Evolutionary conservation across 2,888 invertebrate genomes (phyloP).

Genomic region (Caenorhabditis japonica): DNA sequence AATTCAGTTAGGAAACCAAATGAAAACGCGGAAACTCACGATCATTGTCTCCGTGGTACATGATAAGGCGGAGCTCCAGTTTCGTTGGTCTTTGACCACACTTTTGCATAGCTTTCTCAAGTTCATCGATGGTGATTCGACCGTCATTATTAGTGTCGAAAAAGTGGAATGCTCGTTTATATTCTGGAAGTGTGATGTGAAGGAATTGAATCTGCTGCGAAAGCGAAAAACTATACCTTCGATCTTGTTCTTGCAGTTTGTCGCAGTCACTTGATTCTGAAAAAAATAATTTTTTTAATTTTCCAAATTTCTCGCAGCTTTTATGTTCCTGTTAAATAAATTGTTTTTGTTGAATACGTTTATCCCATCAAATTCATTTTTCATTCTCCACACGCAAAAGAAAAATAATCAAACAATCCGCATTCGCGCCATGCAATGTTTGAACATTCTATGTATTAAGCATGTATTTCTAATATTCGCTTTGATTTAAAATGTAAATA

Average conservation of each 20-base stretch:
- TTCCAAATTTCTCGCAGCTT: too few relatives aligned
- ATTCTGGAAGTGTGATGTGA: constrained; percentile 61
- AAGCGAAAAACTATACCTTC: constrained; percentile 20
- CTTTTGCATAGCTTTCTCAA: constrained; percentile 74
- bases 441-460: too few relatives aligned
- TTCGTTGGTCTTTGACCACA: constrained; percentile 74
- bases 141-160: constrained; percentile 76
- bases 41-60: constrained; percentile 75
- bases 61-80: constrained; percentile 72
- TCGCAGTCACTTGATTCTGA: constrained; percentile 35
- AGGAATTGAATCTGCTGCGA: neutral
- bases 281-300: constrained; percentile 7
- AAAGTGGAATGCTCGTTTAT: constrained; percentile 71
- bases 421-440: too few relatives aligned
- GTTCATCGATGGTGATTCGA: constrained; percentile 71
- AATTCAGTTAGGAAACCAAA: neutral
- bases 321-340: too few relatives aligned
- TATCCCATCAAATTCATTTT: too few relatives aligned
- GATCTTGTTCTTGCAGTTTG: constrained; percentile 47
- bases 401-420: too few relatives aligned
- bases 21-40: constrained; percentile 66
- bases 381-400: too few relatives aligned
- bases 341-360: too few relatives aligned
- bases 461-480: too few relatives aligned
- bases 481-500: too few relatives aligned